Evolutionary conservation across 2,797 vertebrate species (phyloP).

Genomic region (Etheostoma nigrum): DNA sequence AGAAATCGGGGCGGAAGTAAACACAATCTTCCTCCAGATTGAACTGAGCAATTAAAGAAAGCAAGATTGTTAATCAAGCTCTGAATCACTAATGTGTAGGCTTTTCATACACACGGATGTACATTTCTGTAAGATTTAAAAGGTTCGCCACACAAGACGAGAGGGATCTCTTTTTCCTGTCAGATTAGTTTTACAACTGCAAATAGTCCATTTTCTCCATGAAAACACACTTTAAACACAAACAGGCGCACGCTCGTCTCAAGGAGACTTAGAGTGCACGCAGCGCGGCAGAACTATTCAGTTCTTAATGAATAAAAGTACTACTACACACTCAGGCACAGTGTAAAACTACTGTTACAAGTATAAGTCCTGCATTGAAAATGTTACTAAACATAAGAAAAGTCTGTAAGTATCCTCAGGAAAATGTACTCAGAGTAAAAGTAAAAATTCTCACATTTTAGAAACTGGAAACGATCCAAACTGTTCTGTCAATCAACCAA

Average conservation of each 20-base stretch:
- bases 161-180: not conserved
- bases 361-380: no score
- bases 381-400: no score
- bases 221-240: not conserved
- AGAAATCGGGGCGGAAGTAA: not conserved
- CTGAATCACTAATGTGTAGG: slow-evolving; percentile 3
- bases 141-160: slow-evolving; percentile 12
- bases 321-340: no score
- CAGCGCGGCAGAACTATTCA: no score
- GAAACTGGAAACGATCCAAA: no score
- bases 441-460: no score
- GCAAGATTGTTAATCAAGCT: slow-evolving; percentile 17
- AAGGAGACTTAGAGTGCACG: not conserved
- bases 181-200: slow-evolving; percentile 11
- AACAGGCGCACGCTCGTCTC: not conserved
- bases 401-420: no score
- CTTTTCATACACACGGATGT: not conserved
- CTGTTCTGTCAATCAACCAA: no score
- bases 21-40: not conserved
- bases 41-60: slow-evolving; percentile 14
- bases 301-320: no score
- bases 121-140: slow-evolving; percentile 27
- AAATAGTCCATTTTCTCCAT: not conserved
- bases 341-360: no score
- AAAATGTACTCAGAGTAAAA: no score